Evolutionary conservation across 2,888 invertebrate genomes (phyloP), one percentile per base, ranked within the genome.

Genomic region (Sinentomon sp.): DNA sequence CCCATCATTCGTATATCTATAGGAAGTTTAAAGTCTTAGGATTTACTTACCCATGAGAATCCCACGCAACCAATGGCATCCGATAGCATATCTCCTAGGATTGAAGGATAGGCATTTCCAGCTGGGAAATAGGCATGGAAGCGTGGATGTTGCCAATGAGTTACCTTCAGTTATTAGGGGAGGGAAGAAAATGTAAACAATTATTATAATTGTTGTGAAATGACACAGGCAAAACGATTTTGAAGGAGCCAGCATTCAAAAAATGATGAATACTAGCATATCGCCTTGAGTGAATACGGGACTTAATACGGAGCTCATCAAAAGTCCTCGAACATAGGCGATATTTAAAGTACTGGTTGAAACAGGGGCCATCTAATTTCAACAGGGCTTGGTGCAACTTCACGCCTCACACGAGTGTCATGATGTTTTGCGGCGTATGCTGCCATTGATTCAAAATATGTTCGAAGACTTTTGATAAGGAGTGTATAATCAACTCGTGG

Each of bases 51-150:
- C 97, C 97, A 97, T 27, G 92, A 92, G 57, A 97, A 97, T 49
- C 97, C 97, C 45, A 94, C 78, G 54, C 85, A 87, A 27, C 89
- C 94, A 37, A 97, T 77, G 17, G 85, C 87, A 51, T 82, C 82
- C 4, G 83, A 75, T 36, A 97, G 59, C 87, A 97, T 89, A 50
- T 97, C 94, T 4, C 83, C 97, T 30, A 97, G 61, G 40, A 97
- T 89, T 5, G 92, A 89, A 2, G 94, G 94, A 53, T 70, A 97
- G 1, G 77, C 85, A 57, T 92, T 92, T 12, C 94, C 94, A 10
- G 92, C 71, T 4, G 97, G 94, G 52, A 97, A 99, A 54, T 99
- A 99, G 0, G 97, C 97, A 53, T 94, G 92, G 57, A 97, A 97
- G 36, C 82, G 62, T 1, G 94, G 94, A 61, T 94, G 94, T 52